Conservation (phyloP, 2,113 vertebrate species). For the Dolichotis patagonum region DNA sequence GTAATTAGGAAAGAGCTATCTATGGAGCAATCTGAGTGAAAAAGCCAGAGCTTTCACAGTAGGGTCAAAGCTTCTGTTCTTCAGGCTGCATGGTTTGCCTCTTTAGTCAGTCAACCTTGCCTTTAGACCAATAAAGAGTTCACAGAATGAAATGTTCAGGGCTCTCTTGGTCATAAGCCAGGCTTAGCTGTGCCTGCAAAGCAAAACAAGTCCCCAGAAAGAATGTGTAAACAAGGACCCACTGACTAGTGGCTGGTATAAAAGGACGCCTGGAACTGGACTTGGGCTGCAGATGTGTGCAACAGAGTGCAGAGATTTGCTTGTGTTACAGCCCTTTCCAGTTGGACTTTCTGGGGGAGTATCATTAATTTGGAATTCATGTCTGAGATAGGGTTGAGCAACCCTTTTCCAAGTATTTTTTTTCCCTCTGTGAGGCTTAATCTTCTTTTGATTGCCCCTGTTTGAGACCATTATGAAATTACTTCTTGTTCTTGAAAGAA, state of each 20-base stretch:
- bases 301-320: conserved; percentile 16
- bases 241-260: background rate
- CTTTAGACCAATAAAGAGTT: conserved; percentile 20
- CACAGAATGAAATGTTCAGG: background rate
- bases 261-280: background rate
- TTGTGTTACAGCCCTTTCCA: background rate
- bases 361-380: conserved; percentile 35
- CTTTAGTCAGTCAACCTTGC: background rate
- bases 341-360: background rate
- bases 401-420: background rate
- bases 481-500: background rate
- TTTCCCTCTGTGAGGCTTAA: background rate
- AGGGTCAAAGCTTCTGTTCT: background rate
- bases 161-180: conserved; percentile 25
- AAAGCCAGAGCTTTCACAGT: background rate
- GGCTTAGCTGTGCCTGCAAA: background rate
- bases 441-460: conserved; percentile 4
- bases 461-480: conserved; percentile 29
- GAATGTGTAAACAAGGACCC: conserved; percentile 29
- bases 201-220: conserved; percentile 23
- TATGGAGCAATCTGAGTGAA: background rate
- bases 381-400: background rate
- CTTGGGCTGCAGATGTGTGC: conserved; percentile 4
- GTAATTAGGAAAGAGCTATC: background rate
- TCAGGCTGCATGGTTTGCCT: background rate